phyloP scores from a whole-genome alignment of 2,797 vertebrate genomes.

The Coilia nasus region DNA sequence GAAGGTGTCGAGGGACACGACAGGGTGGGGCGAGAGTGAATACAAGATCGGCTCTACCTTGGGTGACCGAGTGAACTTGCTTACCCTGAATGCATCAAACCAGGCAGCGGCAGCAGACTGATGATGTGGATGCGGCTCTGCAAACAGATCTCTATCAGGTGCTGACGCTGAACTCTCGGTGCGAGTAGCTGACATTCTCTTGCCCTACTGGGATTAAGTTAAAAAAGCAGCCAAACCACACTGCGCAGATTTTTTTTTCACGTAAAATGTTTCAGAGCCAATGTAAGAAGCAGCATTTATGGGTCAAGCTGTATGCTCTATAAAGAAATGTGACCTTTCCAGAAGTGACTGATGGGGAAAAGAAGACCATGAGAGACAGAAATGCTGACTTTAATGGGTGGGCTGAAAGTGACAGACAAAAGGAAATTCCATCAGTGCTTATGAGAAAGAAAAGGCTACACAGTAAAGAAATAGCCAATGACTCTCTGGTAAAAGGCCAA shows the following conservation, averaged over 20 bases:
- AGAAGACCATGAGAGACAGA: neutral
- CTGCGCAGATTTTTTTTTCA: neutral
- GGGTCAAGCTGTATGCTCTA: neutral
- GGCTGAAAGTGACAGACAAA: neutral
- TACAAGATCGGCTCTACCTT: constrained; percentile 18
- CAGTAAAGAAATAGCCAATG: neutral
- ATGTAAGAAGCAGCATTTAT: neutral
- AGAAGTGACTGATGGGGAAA: neutral
- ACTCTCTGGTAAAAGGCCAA: neutral
- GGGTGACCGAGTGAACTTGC: constrained; percentile 43
- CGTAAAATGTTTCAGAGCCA: neutral
- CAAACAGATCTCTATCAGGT: constrained; percentile 51
- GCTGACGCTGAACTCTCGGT: constrained; percentile 36
- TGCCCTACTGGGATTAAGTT: neutral
- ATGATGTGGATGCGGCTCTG: constrained; percentile 41
- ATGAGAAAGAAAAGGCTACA: neutral
- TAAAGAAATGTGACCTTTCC: neutral
- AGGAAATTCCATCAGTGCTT: neutral
- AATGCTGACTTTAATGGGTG: neutral
- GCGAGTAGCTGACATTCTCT: constrained; percentile 22
- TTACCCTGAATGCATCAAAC: constrained; percentile 23
- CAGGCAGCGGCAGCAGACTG: constrained; percentile 26
- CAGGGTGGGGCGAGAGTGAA: neutral
- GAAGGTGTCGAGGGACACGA: neutral
- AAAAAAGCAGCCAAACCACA: neutral